Base-by-base conservation (phyloP, 1,140 invertebrate species). In the Euborellia annulipes region DNA sequence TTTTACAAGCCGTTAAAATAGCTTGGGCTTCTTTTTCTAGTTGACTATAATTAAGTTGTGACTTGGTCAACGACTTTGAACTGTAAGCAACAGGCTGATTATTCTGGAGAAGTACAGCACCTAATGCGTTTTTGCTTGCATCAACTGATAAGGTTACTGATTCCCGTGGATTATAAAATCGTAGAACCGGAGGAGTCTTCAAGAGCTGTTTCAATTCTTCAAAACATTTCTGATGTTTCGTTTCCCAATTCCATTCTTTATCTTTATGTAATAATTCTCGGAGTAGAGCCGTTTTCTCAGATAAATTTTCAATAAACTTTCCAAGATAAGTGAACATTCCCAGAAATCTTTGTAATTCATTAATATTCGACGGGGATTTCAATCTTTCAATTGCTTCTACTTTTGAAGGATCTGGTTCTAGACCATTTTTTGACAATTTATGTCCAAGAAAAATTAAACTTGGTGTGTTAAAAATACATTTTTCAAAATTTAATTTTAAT, bases 1-100 rank as follows among this genome's bases (percentile, higher is more conserved):
- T 38, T 18, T 38, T 38, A 18, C 36, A 38, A 4, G 36, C 36
- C 3, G 13, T 13, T 38, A 38, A 13, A 17, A 38, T 38, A 4
- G 53, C 54, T 3, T 56, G 46, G 8, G 47, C 50, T 45, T 64
- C 58, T 36, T 55, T 59, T 34, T 64, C 58, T 7, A 58, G 55
- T 21, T 53, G 50, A 2, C 52, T 23, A 45, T 62, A 65, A 3
- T 52, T 49, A 18, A 46, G 21, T n/a, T 38, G 36, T 7, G 36
- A 4, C n/a, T 38, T 38, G 19, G 3, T 38, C 8, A 38, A 18
- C 19, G 53, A 37, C 40, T 52, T 47, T 7, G 47, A 52, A 6
- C 52, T 50, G 53, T 57, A 64, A 9, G 55, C 53, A 8, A 65
- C 48, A 9, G 54, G 58, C 17, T 53, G 40, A 20, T 52, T 43